A percentile compares a stretch with the other conserved stretches of the same genome.
Evolutionary conservation across 2,797 vertebrate species (phyloP).

Genomic region (Microtus californicus): DNA sequence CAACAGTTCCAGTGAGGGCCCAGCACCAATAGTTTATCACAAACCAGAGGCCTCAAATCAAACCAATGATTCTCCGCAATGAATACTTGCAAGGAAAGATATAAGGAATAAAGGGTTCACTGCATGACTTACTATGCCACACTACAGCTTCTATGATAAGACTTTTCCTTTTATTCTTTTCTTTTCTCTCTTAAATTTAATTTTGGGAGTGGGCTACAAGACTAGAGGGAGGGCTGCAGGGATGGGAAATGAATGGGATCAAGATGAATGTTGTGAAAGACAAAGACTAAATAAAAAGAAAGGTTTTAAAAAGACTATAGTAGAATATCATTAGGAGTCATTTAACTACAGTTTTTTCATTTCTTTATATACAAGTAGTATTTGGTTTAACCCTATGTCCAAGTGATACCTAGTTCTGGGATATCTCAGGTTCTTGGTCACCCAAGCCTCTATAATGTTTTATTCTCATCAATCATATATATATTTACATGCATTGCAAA

Average conservation of each 20-base stretch:
- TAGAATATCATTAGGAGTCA: neutral
- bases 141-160: neutral
- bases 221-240: neutral
- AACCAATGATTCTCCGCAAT: neutral
- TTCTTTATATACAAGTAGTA: neutral
- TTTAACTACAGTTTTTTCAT: neutral
- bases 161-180: neutral
- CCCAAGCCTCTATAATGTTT: neutral
- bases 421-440: neutral
- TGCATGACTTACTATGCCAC: neutral
- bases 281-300: neutral
- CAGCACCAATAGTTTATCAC: neutral
- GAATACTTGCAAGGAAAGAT: neutral
- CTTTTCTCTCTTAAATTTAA: neutral
- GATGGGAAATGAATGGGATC: neutral
- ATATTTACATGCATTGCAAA: neutral
- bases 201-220: neutral
- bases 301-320: neutral
- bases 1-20: neutral
- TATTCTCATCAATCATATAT: neutral
- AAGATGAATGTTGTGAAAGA: neutral
- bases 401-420: too few species aligned
- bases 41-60: neutral
- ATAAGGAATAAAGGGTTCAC: neutral
- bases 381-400: neutral